Percentiles rank a stretch among this genome's conserved stretches.
Evolutionary conservation across 2,888 invertebrate genomes (phyloP).

Genomic region (Diadegma fenestrale): DNA sequence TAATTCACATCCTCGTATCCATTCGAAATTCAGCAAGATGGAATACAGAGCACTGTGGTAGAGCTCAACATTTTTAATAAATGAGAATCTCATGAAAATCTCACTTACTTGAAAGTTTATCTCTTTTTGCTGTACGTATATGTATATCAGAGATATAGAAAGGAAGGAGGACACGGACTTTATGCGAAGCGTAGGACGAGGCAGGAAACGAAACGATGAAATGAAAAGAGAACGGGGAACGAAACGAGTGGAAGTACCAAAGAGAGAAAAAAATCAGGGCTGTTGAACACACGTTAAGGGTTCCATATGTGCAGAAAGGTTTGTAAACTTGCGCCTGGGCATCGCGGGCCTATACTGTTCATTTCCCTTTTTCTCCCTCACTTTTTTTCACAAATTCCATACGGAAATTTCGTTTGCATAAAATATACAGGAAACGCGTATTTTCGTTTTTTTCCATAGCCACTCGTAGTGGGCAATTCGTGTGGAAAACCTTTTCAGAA

Average conservation of each 20-base stretch:
- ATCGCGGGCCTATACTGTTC: conserved; percentile 14
- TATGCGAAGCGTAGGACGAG: conserved; percentile 25
- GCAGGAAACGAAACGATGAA: conserved; percentile 44
- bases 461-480: conserved; percentile 10
- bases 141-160: conserved; percentile 6
- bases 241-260: conserved; percentile 44
- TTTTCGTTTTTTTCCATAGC: conserved; percentile 18
- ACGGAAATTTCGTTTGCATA: conserved; percentile 37
- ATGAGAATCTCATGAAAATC: conserved; percentile 7
- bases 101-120: neutral
- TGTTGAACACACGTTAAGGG: conserved; percentile 27
- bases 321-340: conserved; percentile 38
- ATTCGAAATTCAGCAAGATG: neutral
- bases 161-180: conserved; percentile 15
- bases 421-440: conserved; percentile 26
- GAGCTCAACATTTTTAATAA: neutral
- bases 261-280: conserved; percentile 37
- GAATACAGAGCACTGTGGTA: neutral
- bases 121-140: neutral
- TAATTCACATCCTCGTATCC: neutral
- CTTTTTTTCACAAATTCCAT: conserved; percentile 25
- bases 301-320: neutral
- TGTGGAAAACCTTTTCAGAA: conserved; percentile 28
- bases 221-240: conserved; percentile 60
- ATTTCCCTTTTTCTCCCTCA: conserved; percentile 1